A percentile compares a stretch with the other conserved stretches of the same genome.
Evolutionary conservation across 2,113 vertebrate genomes (phyloP).

Genomic region (Ifrita kowaldi): DNA sequence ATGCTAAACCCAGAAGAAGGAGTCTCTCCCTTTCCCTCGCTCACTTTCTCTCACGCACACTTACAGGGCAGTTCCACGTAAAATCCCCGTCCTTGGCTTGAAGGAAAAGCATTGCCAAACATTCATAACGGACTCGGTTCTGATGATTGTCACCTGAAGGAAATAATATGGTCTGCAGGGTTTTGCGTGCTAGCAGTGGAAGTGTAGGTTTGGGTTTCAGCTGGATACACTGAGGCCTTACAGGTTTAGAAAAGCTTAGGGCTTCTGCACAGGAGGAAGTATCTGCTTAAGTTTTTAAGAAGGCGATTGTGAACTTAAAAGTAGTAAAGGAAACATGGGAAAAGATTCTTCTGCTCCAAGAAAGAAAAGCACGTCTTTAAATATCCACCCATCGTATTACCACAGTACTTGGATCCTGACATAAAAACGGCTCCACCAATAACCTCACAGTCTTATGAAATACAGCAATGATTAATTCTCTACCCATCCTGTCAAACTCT

Average conservation of each 20-base stretch:
- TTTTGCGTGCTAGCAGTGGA: background rate
- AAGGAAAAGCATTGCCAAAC: background rate
- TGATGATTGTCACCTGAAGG: background rate
- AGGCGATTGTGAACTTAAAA: background rate
- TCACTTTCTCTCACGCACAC: background rate
- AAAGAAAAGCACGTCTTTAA: background rate
- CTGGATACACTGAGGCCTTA: background rate
- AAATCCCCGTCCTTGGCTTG: background rate
- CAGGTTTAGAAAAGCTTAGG: background rate
- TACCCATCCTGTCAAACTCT: background rate
- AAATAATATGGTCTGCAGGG: background rate
- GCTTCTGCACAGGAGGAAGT: background rate
- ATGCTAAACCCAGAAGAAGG: constrained; percentile 34
- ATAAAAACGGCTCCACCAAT: background rate
- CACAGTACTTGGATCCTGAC: background rate
- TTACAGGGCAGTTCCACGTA: background rate
- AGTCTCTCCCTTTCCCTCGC: background rate
- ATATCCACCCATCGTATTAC: background rate
- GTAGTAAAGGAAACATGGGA: background rate
- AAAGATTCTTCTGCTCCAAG: background rate
- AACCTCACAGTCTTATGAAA: background rate
- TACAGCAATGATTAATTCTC: background rate
- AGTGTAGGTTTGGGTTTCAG: background rate
- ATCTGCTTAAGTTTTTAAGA: background rate
- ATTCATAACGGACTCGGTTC: background rate